Evolutionary conservation across 2,113 vertebrate genomes (phyloP).

Genomic region (Takifugu flavidus): DNA sequence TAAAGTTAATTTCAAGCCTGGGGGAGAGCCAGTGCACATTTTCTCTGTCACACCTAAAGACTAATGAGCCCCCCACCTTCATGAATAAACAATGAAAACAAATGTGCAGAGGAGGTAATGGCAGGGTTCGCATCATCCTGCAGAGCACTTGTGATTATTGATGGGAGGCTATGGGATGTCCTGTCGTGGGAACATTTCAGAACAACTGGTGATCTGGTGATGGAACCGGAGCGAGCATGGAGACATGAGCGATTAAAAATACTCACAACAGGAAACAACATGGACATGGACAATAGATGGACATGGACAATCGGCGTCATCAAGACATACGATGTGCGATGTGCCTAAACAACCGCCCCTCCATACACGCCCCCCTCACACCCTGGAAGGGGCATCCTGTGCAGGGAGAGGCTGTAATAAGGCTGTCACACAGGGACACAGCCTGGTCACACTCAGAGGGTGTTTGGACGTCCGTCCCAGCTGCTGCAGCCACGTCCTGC

Average conservation of each 20-base stretch:
- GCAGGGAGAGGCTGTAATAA: slow-evolving; percentile 44
- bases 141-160: neutral
- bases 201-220: neutral
- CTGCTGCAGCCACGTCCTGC: slow-evolving; percentile 31
- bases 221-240: no score
- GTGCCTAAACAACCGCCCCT: neutral
- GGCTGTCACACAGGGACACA: slow-evolving; percentile 16
- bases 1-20: slow-evolving; percentile 7
- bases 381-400: slow-evolving; percentile 15
- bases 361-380: slow-evolving; percentile 16
- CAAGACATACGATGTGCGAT: slow-evolving; percentile 8
- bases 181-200: neutral
- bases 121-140: slow-evolving; percentile 16
- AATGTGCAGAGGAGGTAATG: slow-evolving; percentile 34
- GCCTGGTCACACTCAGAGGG: neutral
- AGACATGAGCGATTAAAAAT: no score
- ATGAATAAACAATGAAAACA: slow-evolving; percentile 65
- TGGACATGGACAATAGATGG: no score
- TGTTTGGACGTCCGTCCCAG: slow-evolving; percentile 9
- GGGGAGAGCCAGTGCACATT: slow-evolving; percentile 56
- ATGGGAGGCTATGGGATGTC: neutral
- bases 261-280: no score
- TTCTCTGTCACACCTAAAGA: slow-evolving; percentile 52
- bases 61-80: slow-evolving; percentile 49
- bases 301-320: no score